Base-by-base conservation (phyloP, 1,140 invertebrate genomes). In the Brachionus asplanchnoidis region DNA sequence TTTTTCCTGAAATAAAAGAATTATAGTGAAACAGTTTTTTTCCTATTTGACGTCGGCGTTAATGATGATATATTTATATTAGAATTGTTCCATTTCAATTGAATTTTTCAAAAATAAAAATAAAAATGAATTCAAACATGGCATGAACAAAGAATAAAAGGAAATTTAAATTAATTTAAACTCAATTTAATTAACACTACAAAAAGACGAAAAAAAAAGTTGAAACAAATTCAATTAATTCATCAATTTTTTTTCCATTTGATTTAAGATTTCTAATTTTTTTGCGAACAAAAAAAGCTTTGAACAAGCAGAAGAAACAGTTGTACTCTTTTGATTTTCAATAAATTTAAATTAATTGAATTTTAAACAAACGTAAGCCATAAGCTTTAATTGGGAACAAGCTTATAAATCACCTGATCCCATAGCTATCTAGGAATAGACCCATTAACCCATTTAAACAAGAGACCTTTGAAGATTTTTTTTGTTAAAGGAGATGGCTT, bases 131-230 rank as follows among this genome's bases (percentile, higher is more conserved):
- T 42, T 42, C 68, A 73, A 20, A 73, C 32, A 20, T 40, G 28
- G 32, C 14, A 28, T 14, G 32, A 40, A 68, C 26, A 68, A 42
- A 73, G 40, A 40, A 73, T 40, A 44, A 40, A 42, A 73, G 68
- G 68, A 73, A 73, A 73, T 73, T 73, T 73, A 73, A 73, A 73
- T 73, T 73, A 73, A 73, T 73, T 73, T 73, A 73, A 73, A 73
- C 68, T 73, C 68, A 73, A 73, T 73, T 73, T 73, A 73, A 73
- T 73, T 73, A 73, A 73, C 68, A 73, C 68, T 40, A 73, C 40
- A 17, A 42, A 73, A 73, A 73, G 9, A 36, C 32, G 32, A 73
- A 42, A 73, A 73, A 42, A 42, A 42, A 73, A 73, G 36, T 73
- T 73, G n/a, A 73, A 73, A 73, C 40, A 73, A 73, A 73, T 73